Conservation (phyloP, 2,113 vertebrate genomes). For the Heliornis fulica region DNA sequence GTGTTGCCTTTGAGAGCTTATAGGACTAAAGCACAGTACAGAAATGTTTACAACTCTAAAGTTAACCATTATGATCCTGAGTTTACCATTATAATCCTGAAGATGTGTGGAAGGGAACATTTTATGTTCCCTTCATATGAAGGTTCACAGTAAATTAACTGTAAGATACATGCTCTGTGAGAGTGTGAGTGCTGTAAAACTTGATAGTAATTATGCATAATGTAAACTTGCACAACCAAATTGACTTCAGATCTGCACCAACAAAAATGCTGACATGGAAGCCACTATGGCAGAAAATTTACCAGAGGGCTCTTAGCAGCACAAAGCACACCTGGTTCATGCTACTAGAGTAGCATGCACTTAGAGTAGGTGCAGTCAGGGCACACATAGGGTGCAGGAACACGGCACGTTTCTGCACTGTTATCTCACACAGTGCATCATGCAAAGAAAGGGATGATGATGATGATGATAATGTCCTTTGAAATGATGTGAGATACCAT, state of each 20-base stretch:
- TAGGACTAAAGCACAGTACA: neutral
- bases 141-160: neutral
- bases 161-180: neutral
- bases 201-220: neutral
- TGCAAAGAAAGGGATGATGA: neutral
- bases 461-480: neutral
- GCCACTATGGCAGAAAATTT: neutral
- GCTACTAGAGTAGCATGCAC: neutral
- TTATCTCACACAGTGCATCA: neutral
- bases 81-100: neutral
- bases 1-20: neutral
- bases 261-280: neutral
- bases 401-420: neutral
- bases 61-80: neutral
- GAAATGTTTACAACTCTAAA: neutral
- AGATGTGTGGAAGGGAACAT: neutral
- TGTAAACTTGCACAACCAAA: neutral
- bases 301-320: neutral
- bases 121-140: neutral
- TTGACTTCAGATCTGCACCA: neutral
- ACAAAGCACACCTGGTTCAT: neutral
- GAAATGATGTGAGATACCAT: neutral
- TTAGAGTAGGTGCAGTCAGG: fast-evolving
- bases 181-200: neutral
- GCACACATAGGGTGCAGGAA: neutral